These are phyloP conservation scores for Parnassius glacialis DNA, from an alignment of 2,888 invertebrate species.

Conservation along the genomic window DNA sequence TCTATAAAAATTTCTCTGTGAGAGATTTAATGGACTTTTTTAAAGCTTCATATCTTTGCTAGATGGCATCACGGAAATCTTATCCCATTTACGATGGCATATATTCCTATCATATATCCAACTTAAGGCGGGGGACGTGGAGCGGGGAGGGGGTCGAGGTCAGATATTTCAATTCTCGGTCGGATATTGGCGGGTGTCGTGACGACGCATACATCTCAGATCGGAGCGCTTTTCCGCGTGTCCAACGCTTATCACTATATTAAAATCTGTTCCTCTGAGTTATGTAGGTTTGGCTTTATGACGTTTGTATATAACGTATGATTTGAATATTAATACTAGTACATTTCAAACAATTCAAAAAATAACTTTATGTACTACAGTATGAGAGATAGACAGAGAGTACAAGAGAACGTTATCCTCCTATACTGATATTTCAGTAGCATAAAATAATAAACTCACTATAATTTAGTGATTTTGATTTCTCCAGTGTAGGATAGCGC, in stretches of 20 bases:
- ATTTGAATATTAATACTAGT: no score
- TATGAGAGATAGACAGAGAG: no score
- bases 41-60: conserved; percentile 18
- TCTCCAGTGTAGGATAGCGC: no score
- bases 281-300: conserved; percentile 36
- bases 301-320: conserved; percentile 38
- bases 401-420: no score
- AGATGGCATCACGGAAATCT: conserved; percentile 26
- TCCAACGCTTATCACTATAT: conserved; percentile 68
- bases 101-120: conserved; percentile 26
- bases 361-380: no score
- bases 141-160: conserved; percentile 45
- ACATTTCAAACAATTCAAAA: no score
- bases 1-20: no score
- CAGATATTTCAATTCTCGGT: conserved; percentile 79
- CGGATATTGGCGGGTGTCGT: conserved; percentile 76
- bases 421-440: no score
- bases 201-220: conserved; percentile 75
- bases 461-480: no score
- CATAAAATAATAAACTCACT: no score
- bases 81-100: conserved; percentile 28
- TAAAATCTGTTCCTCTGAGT: conserved; percentile 49
- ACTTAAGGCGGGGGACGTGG: conserved; percentile 5
- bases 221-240: conserved; percentile 45
- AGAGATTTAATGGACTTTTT: neutral